Conservation (phyloP, 2,113 vertebrate genomes). For the Xiphias gladius region DNA sequence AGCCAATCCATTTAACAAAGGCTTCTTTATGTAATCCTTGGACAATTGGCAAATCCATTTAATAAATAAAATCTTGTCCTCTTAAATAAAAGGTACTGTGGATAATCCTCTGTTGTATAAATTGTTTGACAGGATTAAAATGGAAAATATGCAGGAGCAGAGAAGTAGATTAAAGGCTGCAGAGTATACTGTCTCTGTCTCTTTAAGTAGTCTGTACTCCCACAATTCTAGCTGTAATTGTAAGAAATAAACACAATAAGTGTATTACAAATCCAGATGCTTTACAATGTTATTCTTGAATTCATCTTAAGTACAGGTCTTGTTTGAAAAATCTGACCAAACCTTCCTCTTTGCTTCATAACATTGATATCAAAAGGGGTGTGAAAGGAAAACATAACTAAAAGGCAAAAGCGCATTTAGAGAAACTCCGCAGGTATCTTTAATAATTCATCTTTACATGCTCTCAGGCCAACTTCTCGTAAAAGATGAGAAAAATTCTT, state of each 20-base stretch:
- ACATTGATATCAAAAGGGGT: slow-evolving; percentile 16
- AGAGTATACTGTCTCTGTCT: slow-evolving; percentile 12
- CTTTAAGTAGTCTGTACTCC: neutral
- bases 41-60: slow-evolving; percentile 44
- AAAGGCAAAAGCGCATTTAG: slow-evolving; percentile 30
- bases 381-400: neutral
- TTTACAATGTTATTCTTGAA: slow-evolving; percentile 11
- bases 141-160: slow-evolving; percentile 41
- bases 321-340: slow-evolving; percentile 11
- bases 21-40: slow-evolving; percentile 42
- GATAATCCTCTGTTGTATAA: slow-evolving; percentile 40
- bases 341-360: slow-evolving; percentile 12
- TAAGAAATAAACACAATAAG: neutral
- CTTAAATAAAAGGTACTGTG: slow-evolving; percentile 52
- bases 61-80: slow-evolving; percentile 46
- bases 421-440: slow-evolving; percentile 37
- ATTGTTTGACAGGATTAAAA: slow-evolving; percentile 59
- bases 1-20: slow-evolving; percentile 9
- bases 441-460: slow-evolving; percentile 56
- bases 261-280: neutral
- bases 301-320: neutral
- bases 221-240: neutral
- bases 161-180: slow-evolving; percentile 40
- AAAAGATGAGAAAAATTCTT: slow-evolving; percentile 31
- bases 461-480: slow-evolving; percentile 38